Base-by-base conservation (phyloP, 2,888 invertebrate genomes). In the Xylota segnis region DNA sequence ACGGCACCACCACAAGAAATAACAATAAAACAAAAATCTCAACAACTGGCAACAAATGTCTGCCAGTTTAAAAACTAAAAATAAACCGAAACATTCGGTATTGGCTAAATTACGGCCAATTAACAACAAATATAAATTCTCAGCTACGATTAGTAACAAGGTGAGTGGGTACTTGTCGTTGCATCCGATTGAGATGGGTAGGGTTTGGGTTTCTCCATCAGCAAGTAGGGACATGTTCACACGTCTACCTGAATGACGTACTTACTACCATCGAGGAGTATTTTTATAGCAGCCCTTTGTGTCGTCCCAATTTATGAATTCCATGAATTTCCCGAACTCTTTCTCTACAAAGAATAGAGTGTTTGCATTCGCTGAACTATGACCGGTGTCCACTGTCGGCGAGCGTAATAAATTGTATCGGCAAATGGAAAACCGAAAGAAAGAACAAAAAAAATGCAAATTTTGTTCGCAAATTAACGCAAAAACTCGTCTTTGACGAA, bases 81-180 rank as follows among this genome's bases (percentile, higher is more conserved):
- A 81, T 83, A 87, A 87, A 77, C 87, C 87, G 87, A 87, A 78
- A 68, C 58, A 76, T 83, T 87, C 87, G 87, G 87, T 87, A 18
- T 87, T 87, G 87, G 83, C 82, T 7, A 78, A 87, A 77, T 59
- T 82, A 63, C 43, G 86, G 68, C 86, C 86, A 86, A 77, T 82
- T 68, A 86, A 76, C 76, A 86, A 74, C 59, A 86, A 82, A 86
- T 82, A 81, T 66, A 86, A 77, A 82, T 58, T 72, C 29, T 63
- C 86, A 66, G 54, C 68, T 72, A 76, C 86, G 82, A 58, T 37
- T 66, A 71, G 68, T 61, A 86, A 56, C 71, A 82, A 86, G 77
- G 86, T 86, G 43, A 86, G 77, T 86, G 43, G 82, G 77, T 82
- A 23, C 10, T 2, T 16, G 16, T 3, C n/a, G 6, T 43, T 70